These are phyloP conservation scores for Metallyticus violacea DNA, from an alignment of 2,888 invertebrate species.

Conservation along the genomic window DNA sequence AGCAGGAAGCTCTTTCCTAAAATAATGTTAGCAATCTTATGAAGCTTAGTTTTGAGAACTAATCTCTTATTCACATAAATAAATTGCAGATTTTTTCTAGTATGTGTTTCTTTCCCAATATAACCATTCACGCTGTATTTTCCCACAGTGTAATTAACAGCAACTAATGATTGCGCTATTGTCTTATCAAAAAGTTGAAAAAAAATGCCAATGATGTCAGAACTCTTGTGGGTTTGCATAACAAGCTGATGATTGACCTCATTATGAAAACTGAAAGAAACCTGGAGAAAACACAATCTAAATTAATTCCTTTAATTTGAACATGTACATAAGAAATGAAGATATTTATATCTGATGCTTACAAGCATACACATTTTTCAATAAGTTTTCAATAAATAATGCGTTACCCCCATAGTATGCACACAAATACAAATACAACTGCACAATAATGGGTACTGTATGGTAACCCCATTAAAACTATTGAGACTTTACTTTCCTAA, in stretches of 20 bases:
- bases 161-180: constrained; percentile 43
- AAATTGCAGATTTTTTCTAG: constrained; percentile 55
- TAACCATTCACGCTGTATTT: constrained; percentile 56
- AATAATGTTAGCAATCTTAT: constrained; percentile 47
- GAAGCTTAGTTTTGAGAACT: constrained; percentile 52
- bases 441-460: no score
- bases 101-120: constrained; percentile 52
- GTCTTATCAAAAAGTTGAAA: constrained; percentile 49
- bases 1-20: constrained; percentile 40
- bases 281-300: constrained; percentile 34
- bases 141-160: constrained; percentile 45
- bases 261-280: constrained; percentile 67
- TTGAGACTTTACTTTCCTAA: no score
- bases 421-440: no score
- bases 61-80: constrained; percentile 64
- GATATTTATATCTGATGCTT: no score
- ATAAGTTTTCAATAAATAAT: no score
- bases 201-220: constrained; percentile 55
- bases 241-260: constrained; percentile 58
- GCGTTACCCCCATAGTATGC: no score
- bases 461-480: no score
- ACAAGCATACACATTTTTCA: no score
- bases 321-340: background rate
- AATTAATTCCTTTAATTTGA: background rate
- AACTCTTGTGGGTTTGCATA: constrained; percentile 57